Conservation (phyloP, 92 coral and sea anemone species). For the Epizoanthus illoricatus region DNA sequence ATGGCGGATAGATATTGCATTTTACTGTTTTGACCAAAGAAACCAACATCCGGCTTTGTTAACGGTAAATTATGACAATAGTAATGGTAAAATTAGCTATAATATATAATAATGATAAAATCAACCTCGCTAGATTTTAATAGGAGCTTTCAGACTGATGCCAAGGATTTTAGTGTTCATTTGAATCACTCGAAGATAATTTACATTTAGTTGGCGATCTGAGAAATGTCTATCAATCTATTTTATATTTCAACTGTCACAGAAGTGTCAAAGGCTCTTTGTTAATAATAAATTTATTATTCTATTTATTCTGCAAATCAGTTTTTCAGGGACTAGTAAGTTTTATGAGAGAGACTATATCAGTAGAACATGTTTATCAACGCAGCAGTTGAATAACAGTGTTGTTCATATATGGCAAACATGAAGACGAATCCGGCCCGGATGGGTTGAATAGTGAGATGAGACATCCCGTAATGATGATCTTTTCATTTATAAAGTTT, state of each 20-base stretch:
- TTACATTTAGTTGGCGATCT: not conserved
- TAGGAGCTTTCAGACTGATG: too few relatives aligned
- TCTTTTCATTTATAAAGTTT: not conserved
- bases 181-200: not conserved
- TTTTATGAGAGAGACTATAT: not conserved
- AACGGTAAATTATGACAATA: too few relatives aligned
- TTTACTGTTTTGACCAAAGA: too few relatives aligned
- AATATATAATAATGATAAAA: too few relatives aligned
- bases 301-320: slow-evolving; percentile 17
- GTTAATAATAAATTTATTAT: slow-evolving; percentile 6
- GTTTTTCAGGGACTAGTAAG: not conserved
- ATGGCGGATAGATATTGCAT: too few relatives aligned
- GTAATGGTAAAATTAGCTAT: too few relatives aligned
- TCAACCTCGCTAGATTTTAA: too few relatives aligned
- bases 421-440: not conserved
- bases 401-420: not conserved
- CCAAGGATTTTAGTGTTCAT: not conserved
- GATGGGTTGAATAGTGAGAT: too few relatives aligned
- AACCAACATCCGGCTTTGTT: too few relatives aligned
- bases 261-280: slow-evolving; percentile 27
- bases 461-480: not conserved
- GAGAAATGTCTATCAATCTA: slow-evolving; percentile 11
- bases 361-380: not conserved
- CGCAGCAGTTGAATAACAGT: not conserved
- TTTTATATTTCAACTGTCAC: slow-evolving; percentile 17